phyloP scores from a whole-genome alignment of 2,888 invertebrate species.

The Colostygia pectinataria region DNA sequence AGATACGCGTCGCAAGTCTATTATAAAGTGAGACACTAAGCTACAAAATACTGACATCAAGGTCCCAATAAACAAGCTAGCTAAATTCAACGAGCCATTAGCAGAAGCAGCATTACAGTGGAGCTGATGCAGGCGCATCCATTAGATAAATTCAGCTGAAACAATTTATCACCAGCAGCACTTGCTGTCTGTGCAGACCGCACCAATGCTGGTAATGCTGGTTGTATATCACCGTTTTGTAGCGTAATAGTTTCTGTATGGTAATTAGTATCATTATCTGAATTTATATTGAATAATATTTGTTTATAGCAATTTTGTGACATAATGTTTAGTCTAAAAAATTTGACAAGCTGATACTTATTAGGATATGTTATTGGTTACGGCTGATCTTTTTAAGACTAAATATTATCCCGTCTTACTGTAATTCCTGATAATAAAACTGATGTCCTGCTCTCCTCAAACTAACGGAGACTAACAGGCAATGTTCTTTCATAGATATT shows the following conservation, averaged over 20 bases:
- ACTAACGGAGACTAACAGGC: too few relatives aligned
- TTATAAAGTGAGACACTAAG: too few relatives aligned
- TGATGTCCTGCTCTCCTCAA: too few relatives aligned
- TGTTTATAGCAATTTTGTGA: background rate
- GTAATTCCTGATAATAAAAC: too few relatives aligned
- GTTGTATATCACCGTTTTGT: background rate
- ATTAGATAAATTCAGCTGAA: conserved; percentile 23
- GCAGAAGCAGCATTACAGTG: conserved; percentile 7
- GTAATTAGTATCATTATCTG: conserved; percentile 10
- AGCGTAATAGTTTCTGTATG: conserved; percentile 10
- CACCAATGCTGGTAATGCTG: conserved; percentile 9
- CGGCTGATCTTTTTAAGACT: too few relatives aligned
- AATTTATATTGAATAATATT: background rate
- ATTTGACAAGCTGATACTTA: too few relatives aligned
- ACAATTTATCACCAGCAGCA: conserved; percentile 22
- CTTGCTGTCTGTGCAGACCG: conserved; percentile 13
- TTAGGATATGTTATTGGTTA: too few relatives aligned
- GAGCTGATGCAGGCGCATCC: conserved; percentile 20
- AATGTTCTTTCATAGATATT: conserved; percentile 9
- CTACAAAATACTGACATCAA: too few relatives aligned
- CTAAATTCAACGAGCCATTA: conserved; percentile 12
- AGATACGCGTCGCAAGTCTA: too few relatives aligned
- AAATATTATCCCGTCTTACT: too few relatives aligned
- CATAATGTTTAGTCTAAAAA: too few relatives aligned
- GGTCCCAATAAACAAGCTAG: conserved; percentile 8